These are phyloP conservation scores for Prunella strophiata DNA, from an alignment of 2,797 vertebrate genomes.

Conservation along the genomic window DNA sequence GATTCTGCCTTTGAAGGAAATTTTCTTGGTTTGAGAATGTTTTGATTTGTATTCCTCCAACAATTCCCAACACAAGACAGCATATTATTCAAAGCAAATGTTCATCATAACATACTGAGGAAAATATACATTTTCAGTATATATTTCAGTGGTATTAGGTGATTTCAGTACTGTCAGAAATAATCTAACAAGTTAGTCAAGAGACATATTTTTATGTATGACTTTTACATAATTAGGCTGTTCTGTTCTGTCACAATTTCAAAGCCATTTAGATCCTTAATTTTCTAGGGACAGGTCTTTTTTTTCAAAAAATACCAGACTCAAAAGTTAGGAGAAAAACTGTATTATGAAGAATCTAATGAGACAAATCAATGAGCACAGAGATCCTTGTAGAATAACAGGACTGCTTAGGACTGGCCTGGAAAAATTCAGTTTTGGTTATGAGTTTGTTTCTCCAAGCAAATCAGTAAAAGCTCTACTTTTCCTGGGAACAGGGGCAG, in stretches of 20 bases:
- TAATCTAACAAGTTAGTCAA: neutral
- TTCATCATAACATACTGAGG: neutral
- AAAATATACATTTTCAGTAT: neutral
- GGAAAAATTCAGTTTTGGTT: neutral
- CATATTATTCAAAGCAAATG: neutral
- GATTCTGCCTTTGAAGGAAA: conserved; percentile 28
- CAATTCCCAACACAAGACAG: neutral
- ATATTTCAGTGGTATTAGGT: neutral
- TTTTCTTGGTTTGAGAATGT: conserved; percentile 17
- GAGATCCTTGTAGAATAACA: neutral
- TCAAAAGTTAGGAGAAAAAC: neutral
- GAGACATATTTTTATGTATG: neutral
- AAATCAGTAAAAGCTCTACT: neutral
- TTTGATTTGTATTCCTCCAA: conserved; percentile 26
- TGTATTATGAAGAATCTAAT: neutral
- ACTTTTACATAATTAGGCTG: neutral
- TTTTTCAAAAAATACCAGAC: neutral
- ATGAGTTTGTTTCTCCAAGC: neutral
- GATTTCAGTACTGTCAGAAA: neutral
- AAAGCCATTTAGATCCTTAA: neutral
- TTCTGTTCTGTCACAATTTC: neutral
- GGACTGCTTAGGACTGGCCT: neutral
- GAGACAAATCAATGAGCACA: neutral
- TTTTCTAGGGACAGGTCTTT: neutral
- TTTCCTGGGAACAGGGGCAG: neutral